phyloP scores from a whole-genome alignment of 2,113 vertebrate genomes.

The Delphinus delphis region DNA sequence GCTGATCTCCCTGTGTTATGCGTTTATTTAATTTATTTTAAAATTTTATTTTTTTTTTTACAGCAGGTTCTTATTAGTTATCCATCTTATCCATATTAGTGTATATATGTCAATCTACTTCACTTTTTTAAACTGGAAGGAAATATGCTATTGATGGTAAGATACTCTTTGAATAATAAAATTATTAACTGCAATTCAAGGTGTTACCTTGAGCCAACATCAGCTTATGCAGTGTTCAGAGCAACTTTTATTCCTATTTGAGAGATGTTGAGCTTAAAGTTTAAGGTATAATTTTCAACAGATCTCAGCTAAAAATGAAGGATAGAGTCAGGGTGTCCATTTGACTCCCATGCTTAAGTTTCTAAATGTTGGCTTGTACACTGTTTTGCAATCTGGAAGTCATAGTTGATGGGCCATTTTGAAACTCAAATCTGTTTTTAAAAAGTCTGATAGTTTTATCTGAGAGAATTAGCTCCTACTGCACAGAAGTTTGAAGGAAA shows the following conservation, averaged over 20 bases:
- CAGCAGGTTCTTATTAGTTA: no score
- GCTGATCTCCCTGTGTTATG: no score
- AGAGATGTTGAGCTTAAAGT: background rate
- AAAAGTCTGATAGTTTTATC: background rate
- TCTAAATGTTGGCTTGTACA: background rate
- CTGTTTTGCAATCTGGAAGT: background rate
- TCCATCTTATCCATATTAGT: no score
- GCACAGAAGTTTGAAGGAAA: background rate
- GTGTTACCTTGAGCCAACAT: background rate
- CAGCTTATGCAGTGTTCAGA: background rate
- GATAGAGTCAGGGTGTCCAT: background rate
- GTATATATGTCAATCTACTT: background rate
- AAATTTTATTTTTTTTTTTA: no score
- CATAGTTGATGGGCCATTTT: background rate
- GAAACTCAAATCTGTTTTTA: background rate
- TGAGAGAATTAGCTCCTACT: background rate
- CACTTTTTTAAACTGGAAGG: conserved; percentile 5
- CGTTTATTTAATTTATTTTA: no score
- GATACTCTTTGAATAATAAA: background rate
- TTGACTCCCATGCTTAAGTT: background rate
- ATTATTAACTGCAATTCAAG: background rate
- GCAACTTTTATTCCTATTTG: background rate
- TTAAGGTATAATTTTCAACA: background rate
- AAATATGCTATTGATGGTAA: background rate
- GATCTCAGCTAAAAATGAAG: background rate